Conservation (phyloP, 2,888 invertebrate genomes). For the Athalia rosae region DNA sequence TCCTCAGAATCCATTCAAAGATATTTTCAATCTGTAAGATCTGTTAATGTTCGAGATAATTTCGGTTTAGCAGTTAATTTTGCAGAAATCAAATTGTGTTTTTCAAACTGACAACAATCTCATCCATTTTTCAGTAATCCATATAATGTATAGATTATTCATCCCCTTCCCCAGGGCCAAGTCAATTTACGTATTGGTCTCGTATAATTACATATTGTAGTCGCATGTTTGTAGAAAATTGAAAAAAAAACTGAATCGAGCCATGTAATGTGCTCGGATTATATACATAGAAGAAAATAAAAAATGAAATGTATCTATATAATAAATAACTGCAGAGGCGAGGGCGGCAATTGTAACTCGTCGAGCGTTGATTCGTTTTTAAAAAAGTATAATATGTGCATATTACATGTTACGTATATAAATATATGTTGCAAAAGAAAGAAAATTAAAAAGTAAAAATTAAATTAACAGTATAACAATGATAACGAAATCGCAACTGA, state of each 20-base stretch:
- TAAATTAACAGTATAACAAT: neutral
- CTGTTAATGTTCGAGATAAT: no score
- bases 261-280: no score
- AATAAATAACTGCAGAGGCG: neutral
- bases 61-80: no score
- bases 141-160: neutral
- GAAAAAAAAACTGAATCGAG: no score
- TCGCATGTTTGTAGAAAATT: constrained; percentile 20
- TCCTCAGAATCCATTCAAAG: no score
- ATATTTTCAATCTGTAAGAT: no score
- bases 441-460: neutral
- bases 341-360: constrained; percentile 11
- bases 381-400: neutral
- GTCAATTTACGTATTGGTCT: constrained; percentile 28
- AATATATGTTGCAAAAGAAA: constrained; percentile 8
- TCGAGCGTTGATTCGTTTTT: constrained; percentile 22
- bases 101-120: neutral
- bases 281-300: no score
- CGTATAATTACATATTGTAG: neutral
- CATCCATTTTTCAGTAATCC: constrained; percentile 3
- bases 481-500: constrained; percentile 28
- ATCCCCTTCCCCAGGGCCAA: constrained; percentile 13
- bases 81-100: no score
- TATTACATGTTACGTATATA: neutral
- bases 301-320: no score